phyloP scores from a whole-genome alignment of 2,888 invertebrate species.

The Melieria crassipennis region DNA sequence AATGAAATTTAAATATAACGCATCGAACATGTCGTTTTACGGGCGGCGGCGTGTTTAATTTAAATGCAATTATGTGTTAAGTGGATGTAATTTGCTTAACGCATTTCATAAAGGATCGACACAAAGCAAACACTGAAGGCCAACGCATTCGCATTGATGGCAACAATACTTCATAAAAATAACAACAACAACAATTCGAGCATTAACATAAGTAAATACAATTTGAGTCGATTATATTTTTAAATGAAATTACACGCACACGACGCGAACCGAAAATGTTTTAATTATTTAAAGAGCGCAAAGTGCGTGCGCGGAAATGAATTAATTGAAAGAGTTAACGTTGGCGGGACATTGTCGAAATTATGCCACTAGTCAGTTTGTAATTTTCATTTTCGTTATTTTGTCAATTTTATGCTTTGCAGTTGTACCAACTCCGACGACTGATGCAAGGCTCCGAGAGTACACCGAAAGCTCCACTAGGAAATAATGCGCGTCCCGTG shows the following conservation, averaged over 20 bases:
- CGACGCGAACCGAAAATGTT: no score
- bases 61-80: conserved; percentile 36
- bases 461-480: conserved; percentile 89
- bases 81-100: conserved; percentile 33
- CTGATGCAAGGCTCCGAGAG: conserved; percentile 89
- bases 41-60: conserved; percentile 12
- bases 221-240: neutral
- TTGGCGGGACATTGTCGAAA: no score
- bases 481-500: conserved; percentile 94
- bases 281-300: no score
- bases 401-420: conserved; percentile 28
- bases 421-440: conserved; percentile 88
- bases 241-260: no score
- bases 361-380: no score
- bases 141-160: conserved; percentile 12
- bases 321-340: no score
- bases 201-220: neutral
- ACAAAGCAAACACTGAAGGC: neutral
- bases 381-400: no score
- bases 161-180: neutral
- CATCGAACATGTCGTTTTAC: neutral
- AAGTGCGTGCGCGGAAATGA: no score
- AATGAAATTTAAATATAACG: conserved; percentile 1
- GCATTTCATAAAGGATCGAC: conserved; percentile 13
- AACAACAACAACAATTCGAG: conserved; percentile 2